Base-by-base conservation (phyloP, 2,113 vertebrate species). In the Phainopepla nitens region DNA sequence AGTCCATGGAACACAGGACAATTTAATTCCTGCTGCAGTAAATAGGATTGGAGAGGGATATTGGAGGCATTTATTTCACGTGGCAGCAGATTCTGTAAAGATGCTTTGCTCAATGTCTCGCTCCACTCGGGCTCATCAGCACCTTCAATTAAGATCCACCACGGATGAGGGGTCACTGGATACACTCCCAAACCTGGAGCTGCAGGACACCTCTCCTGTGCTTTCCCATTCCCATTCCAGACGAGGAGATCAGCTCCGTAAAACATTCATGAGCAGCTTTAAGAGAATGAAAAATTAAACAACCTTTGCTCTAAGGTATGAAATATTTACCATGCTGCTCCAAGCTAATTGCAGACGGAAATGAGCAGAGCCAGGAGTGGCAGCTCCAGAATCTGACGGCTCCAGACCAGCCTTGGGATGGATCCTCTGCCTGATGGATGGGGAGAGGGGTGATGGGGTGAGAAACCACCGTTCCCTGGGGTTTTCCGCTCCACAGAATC, bases 261-360 rank as follows among this genome's bases (percentile, higher is more conserved):
- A 97, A 97, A 97, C 94, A 97, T 97, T 97, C 77, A 97, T 97
- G 97, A 97, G 91, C 73, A 92, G 94, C 92, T 97, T 97, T 97
- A 95, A 97, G 94, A 97, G 64, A 96, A 97, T 97, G 85, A 97
- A 97, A 97, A 97, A 97, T 97, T 97, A 94, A 97, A 95, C 80
- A 95, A 96, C 77, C 95, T 97, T 97, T 95, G 94, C 96, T 95
- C 66, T 94, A 78, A 91, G 77, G 86, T 95, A 97, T 97, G 96
- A 97, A 97, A 97, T 97, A 97, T 97, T 97, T 96, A 97, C 94
- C 27, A 13, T 54, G 93, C 94, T 97, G 91, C 95, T 97, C 82
- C 93, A 83, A 97, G 96, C 86, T 97, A 97, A 97, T 97, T 97
- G 97, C 94, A 64, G n/a, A 81, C 0, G 4, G 89, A 89, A 95